Base-by-base conservation (phyloP, 2,888 invertebrate genomes). In the Eupelmus urozonus region DNA sequence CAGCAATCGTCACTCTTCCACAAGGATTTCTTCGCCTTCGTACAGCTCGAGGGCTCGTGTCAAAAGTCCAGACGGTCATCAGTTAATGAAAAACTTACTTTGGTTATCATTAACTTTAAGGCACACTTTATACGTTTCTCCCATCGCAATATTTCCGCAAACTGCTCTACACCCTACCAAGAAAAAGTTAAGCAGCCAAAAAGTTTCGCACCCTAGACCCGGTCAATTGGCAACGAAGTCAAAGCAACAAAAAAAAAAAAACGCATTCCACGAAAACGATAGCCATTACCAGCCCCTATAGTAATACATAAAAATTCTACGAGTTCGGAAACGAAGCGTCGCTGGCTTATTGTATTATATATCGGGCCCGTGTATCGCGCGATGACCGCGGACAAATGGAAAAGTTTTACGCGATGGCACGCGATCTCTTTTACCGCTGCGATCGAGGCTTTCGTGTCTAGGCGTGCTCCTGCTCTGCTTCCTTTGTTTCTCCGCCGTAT, bases 321-420 rank as follows among this genome's bases (percentile, higher is more conserved):
- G 63, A 42, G 63, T 16, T 20, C 53, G 45, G 40, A 16, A 40
- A 23, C 20, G 57, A 29, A 1, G 45, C n/a, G 62, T 62, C 40
- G 45, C 16, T 1, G 4, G 42, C 13, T 45, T 76, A 76, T 76
- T 76, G 29, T 59, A 70, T 71, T 66, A 60, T 76, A 53, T 45
- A 76, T 45, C 45, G 42, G 18, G 20, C 42, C 20, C 23, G 11
- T 34, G 45, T 62, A 62, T 45, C 76, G 70, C 63, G 20, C 59
- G 45, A 25, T 45, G 49, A 53, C 59, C 45, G 29, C 25, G 77
- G 53, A 83, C 83, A 85, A 87, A 87, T 85, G 85, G 83, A 83
- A 85, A 87, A 86, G 84, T 87, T 87, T 86, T 83, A 81, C 84
- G 79, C 77, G 70, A 72, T 60, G 78, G 82, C 87, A 87, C 87